Evolutionary conservation across 2,113 vertebrate genomes (phyloP), one percentile per base, ranked within the genome.

Genomic region (Phrynosoma platyrhinos): DNA sequence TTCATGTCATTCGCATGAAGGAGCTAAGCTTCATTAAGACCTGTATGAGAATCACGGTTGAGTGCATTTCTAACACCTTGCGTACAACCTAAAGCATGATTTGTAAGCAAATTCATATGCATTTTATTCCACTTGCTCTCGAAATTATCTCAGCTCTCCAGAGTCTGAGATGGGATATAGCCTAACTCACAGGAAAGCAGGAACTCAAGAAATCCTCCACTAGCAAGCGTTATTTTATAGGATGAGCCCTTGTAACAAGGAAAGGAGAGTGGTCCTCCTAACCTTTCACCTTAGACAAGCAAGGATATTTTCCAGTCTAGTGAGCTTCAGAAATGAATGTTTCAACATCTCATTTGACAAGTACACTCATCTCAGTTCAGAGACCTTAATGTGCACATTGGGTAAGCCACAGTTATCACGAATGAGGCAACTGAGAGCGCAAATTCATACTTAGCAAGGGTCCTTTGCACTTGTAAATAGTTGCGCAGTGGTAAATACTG

Each of bases 151-250:
- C 1, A 32, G 83, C 83, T n/a, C 84, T 0, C 23, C 87, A 47
- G 1, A 4, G 47, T 6, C 47, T 47, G 47, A 47, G 47, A 47
- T 47, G 47, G 83, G 78, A 91, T 79, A 0, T 64, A 58, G 23
- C 83, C 85, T 10, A 55, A 4, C n/a, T 82, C 66, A 87, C 53
- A 23, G 66, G 88, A 58, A 25, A 79, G 14, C 52, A 79, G 23
- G 3, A 27, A 79, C 40, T 5, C 9, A 10, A 69, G 53, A 40
- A 32, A 68, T 55, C 30, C 32, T 8, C n/a, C 10, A 32, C 23
- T 52, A n/a, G 84, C 40, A 78, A 25, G 32, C 25, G 52, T 75
- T 40, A 4, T 58, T 30, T 5, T n/a, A 62, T 58, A 16, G 58
- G 16, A 5, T 58, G 40, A n/a, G 2, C 14, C 83, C 58, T 25